Evolutionary conservation across 2,888 invertebrate species (phyloP), one percentile per base, ranked within the genome.

Genomic region (Marasmarcha lunaedactyla): DNA sequence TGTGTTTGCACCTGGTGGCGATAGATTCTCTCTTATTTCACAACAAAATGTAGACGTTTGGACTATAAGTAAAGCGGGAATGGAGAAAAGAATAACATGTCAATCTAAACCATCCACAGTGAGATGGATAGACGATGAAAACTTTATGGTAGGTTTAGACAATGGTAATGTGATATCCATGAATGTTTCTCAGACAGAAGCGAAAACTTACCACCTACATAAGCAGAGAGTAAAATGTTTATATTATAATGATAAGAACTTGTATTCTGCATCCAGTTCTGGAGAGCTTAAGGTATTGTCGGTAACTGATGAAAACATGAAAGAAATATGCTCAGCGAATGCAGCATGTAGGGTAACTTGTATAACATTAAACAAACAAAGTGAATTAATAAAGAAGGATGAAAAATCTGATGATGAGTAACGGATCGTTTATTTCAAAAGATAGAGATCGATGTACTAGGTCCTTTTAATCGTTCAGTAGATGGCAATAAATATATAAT

Each of bases 271-370:
- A 12, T 91, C 92, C 4, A 95, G 94, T 71, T 86, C 88, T 44
- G 95, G 95, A 0, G 88, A 90, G 57, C 76, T 95, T 36, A 92
- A 91, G 71, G 69, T 93, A 0, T 95, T 92, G 92, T 78, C 62
- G 33, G 57, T 69, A 13, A 49, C 52, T 25, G 62, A 72, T 42
- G 59, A 65, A 2, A 65, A 59, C 35, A 53, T 89, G 55, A 55
- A 68, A 53, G 84, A 88, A 63, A 63, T 90, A 46, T 85, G 87
- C 30, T 81, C 78, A 41, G 71, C 83, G n/a, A 88, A 87, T 61
- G 87, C 89, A 36, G 88, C 87, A 2, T 91, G 91, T 59, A 85
- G 94, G 54, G 87, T 93, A 10, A 92, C 92, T 11, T 92, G 92
- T 58, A 64, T 93, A 38, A 76, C 87, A 40, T 65, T 92, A 20